Evolutionary conservation across 2,113 vertebrate species (phyloP).

Genomic region (Pluvialis apricaria): DNA sequence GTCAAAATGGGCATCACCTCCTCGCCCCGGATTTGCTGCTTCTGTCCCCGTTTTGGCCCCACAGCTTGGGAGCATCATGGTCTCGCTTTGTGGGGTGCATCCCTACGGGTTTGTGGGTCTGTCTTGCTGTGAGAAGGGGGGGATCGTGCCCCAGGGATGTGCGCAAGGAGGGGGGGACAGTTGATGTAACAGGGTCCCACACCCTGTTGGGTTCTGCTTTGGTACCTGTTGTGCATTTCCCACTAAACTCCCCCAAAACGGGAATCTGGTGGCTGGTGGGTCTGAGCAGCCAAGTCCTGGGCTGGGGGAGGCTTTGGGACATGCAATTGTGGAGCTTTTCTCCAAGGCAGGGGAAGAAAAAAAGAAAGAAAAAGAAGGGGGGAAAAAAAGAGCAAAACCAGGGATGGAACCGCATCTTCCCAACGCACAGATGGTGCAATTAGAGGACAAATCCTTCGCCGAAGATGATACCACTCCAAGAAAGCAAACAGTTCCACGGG

Average conservation of each 20-base stretch:
- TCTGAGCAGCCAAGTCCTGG: neutral
- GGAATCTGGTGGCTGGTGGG: neutral
- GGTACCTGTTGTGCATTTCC: accelerated
- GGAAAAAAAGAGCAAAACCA: neutral
- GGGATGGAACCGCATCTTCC: neutral
- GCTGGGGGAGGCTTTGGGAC: too few species aligned
- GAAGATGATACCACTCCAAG: slow-evolving; percentile 6
- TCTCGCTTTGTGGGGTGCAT: neutral
- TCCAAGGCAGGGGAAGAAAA: too few species aligned
- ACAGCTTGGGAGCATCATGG: accelerated
- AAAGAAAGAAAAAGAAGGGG: accelerated
- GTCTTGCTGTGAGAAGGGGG: neutral
- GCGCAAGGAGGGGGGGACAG: accelerated
- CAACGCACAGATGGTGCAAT: slow-evolving; percentile 5
- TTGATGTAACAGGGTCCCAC: neutral
- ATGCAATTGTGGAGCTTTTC: too few species aligned
- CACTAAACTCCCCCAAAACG: neutral
- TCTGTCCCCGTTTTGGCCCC: neutral
- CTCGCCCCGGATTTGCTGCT: neutral
- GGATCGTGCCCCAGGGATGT: neutral
- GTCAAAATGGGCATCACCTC: neutral
- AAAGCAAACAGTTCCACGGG: slow-evolving; percentile 5
- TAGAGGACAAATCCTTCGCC: neutral
- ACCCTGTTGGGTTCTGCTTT: too few species aligned
- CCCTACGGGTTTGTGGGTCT: neutral